Percentiles rank a stretch among this genome's conserved stretches.
phyloP scores from a whole-genome alignment of 2,888 invertebrate species.

The Andrena minutula region DNA sequence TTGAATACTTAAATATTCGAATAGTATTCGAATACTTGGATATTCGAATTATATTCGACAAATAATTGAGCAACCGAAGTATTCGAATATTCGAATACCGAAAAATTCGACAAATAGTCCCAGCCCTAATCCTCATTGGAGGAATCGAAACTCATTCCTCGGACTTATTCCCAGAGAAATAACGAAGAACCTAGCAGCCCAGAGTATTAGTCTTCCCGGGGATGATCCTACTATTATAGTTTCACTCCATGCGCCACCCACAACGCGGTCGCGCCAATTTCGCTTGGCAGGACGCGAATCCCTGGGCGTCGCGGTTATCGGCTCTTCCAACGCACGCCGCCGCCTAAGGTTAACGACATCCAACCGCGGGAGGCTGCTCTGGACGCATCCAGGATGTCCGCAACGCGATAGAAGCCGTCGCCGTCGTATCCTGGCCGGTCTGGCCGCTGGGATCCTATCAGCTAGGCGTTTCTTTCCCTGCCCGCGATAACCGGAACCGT shows the following conservation, averaged over 20 bases:
- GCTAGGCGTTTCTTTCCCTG: conserved; percentile 40
- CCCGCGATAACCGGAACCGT: conserved; percentile 51
- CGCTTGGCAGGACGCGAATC: neutral
- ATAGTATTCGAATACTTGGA: too few species aligned
- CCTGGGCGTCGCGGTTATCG: conserved; percentile 50
- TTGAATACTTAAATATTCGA: too few species aligned
- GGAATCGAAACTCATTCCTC: neutral
- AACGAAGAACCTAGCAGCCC: too few species aligned
- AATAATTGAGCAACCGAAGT: too few species aligned
- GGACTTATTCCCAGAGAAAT: neutral
- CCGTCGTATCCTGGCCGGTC: conserved; percentile 71
- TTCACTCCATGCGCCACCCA: too few species aligned
- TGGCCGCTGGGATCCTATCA: conserved; percentile 53
- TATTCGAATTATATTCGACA: too few species aligned
- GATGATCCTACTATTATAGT: too few species aligned
- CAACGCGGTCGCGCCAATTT: too few species aligned
- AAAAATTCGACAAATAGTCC: too few species aligned
- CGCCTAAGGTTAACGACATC: conserved; percentile 76
- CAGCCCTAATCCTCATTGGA: neutral
- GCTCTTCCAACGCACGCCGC: conserved; percentile 64
- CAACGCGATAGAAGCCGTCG: conserved; percentile 73
- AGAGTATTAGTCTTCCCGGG: too few species aligned
- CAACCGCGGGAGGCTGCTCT: conserved; percentile 53
- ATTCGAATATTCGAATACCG: too few species aligned
- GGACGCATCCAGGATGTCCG: conserved; percentile 76